Base-by-base conservation (phyloP, 2,797 vertebrate species). In the Cyprinodon diabolis region DNA sequence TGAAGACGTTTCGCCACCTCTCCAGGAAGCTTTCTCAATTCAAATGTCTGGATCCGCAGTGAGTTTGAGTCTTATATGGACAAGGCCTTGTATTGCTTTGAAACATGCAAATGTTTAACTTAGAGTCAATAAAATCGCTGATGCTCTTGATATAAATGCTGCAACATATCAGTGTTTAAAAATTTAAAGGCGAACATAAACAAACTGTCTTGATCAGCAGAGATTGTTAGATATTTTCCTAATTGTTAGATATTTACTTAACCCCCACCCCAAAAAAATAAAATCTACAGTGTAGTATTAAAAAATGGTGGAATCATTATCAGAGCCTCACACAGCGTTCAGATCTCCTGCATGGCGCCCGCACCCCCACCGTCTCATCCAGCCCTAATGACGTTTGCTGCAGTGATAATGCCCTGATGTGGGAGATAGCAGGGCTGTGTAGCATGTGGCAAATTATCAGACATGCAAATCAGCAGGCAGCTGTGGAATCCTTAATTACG, bases 391-490 rank as follows among this genome's bases (percentile, higher is more conserved):
- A 89, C 78, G 76, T 83, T 87, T 90, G 90, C 90, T 91, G 87
- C 85, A 71, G 87, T 23, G 76, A 77, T 84, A 86, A 85, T 91
- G 88, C 88, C 91, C 92, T 93, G 90, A 93, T 93, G 92, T 92
- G 91, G 86, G 84, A 86, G 87, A 92, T 92, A 87, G 82, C 30
- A 56, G 73, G 51, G 82, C 71, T 87, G 90, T 89, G 77, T 77
- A 90, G 90, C 90, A 92, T 93, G 91, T 91, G 90, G 91, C 84
- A 90, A 92, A 93, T 91, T 88, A 93, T 92, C 93, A 93, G 93
- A 93, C 93, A 93, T 94, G 94, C 93, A 93, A 94, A 95, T 95
- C 86, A 93, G 90, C 79, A 92, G 90, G 92, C 93, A 94, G 92
- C 93, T 94, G 92, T 93, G 91, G 91, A 93, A 93, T 93, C 84